Percentiles rank a stretch among this genome's conserved stretches.
These are phyloP conservation scores for Phaethornis superciliosus DNA, from an alignment of 2,113 vertebrate genomes.

Conservation along the genomic window DNA sequence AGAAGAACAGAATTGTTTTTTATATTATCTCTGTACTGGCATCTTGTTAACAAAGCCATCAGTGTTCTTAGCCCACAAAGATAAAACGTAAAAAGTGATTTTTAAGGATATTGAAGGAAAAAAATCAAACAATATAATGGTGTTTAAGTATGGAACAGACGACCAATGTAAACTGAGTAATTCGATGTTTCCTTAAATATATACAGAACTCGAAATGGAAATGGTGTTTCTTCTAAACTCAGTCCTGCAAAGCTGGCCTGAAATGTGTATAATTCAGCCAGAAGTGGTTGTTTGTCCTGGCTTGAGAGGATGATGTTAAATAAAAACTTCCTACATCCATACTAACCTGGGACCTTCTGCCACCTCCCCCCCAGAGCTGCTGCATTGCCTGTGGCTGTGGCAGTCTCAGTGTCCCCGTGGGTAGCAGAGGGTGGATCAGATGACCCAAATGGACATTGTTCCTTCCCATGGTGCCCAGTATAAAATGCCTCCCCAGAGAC, in stretches of 20 bases:
- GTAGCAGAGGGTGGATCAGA: no score
- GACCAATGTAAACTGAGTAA: background rate
- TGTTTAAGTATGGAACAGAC: background rate
- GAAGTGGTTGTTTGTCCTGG: background rate
- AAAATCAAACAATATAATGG: background rate
- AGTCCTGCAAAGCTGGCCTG: background rate
- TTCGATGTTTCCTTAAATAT: background rate
- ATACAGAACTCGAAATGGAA: background rate
- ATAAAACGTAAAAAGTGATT: background rate
- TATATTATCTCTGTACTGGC: background rate
- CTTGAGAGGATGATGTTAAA: no score
- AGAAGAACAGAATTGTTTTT: background rate
- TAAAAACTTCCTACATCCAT: no score
- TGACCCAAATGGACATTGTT: no score
- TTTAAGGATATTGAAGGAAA: background rate
- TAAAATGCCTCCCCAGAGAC: no score
- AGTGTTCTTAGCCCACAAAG: background rate
- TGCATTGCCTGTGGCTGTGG: no score
- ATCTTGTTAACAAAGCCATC: background rate
- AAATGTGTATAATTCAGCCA: background rate
- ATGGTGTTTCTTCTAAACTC: background rate
- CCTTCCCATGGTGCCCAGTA: no score
- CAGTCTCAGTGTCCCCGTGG: no score
- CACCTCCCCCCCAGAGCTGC: no score
- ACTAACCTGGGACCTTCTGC: no score